Base-by-base conservation (phyloP, 2,797 vertebrate species). In the Microchirus variegatus region DNA sequence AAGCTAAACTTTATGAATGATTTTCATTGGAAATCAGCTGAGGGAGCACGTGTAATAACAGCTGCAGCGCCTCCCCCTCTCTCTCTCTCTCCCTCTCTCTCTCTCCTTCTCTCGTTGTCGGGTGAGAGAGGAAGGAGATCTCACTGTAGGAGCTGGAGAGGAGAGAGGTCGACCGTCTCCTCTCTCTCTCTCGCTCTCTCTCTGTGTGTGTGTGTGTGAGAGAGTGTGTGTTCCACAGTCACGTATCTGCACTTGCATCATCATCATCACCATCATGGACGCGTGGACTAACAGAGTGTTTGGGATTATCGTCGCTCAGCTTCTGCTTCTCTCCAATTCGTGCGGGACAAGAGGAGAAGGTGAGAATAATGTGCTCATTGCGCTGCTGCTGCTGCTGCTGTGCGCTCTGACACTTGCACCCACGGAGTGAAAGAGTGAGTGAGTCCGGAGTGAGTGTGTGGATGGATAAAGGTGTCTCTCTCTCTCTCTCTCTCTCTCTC, bases 301-400 rank as follows among this genome's bases (percentile, higher is more conserved):
- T 65, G 53, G 87, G 77, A 88, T 86, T 86, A 78, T 80, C 41
- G 44, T 54, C 52, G 67, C 31, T 13, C 16, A 82, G 38, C 35
- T 10, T 4, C 62, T 85, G 70, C 65, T 86, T 37, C 69, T 83
- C 19, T 56, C 7, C 56, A 67, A 59, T 62, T 65, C 48, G 38
- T 1, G 1, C 61, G 69, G 88, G 86, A 78, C 80, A 16, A 48
- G 17, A 13, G 80, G 63, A 67, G 75, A 81, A 87, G 88, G 88
- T 89, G 63, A 89, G 84, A 48, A 14, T 55, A 13, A 13, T 49
- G 10, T 49, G 47, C 40, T 41, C 5, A 4, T 14, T 5, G 4
- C 13, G 10, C 14, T 11, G 11, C 8, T 41, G 40, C 11, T 0
- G 4, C 11, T 2, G 10, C 13, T 1, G 18, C 13, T 1, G 50